Conservation (phyloP, 1,140 invertebrate species). For the Heliconius congener region DNA sequence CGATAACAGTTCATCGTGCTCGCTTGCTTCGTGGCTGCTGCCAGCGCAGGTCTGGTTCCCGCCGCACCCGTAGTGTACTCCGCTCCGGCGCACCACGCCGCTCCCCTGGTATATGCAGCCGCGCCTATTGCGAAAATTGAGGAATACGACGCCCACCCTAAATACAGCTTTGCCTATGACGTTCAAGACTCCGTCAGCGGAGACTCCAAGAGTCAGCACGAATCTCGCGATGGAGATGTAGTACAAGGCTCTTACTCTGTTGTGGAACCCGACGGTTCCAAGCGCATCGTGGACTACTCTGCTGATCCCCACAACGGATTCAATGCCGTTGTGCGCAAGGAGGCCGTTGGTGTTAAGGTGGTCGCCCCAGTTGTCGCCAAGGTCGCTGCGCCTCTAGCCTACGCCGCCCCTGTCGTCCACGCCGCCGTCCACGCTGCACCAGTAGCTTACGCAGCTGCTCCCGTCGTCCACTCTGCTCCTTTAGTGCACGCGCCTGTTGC, state of each 20-base stretch:
- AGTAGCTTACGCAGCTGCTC: no score
- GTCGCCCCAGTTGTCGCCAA: slow-evolving; percentile 3
- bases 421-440: slow-evolving; percentile 39
- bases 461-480: no score
- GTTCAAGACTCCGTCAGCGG: slow-evolving; percentile 85
- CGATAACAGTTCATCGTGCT: slow-evolving; percentile 58
- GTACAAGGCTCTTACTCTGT: slow-evolving; percentile 84
- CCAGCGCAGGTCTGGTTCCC: slow-evolving; percentile 59
- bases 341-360: slow-evolving; percentile 46
- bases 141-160: slow-evolving; percentile 79
- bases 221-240: slow-evolving; percentile 83
- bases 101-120: slow-evolving; percentile 59
- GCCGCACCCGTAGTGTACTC: slow-evolving; percentile 44
- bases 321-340: slow-evolving; percentile 78
- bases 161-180: slow-evolving; percentile 84
- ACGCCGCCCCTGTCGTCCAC: slow-evolving; percentile 25
- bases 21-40: slow-evolving; percentile 60
- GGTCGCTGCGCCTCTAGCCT: slow-evolving; percentile 38
- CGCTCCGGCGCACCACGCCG: slow-evolving; percentile 72
- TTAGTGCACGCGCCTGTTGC: slow-evolving; percentile 53
- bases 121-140: slow-evolving; percentile 39
- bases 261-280: slow-evolving; percentile 85
- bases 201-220: slow-evolving; percentile 85
- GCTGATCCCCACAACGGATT: slow-evolving; percentile 81
- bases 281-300: slow-evolving; percentile 85